Evolutionary conservation across 2,888 invertebrate species (phyloP).

Genomic region (Gymnoscelis rufifasciata): DNA sequence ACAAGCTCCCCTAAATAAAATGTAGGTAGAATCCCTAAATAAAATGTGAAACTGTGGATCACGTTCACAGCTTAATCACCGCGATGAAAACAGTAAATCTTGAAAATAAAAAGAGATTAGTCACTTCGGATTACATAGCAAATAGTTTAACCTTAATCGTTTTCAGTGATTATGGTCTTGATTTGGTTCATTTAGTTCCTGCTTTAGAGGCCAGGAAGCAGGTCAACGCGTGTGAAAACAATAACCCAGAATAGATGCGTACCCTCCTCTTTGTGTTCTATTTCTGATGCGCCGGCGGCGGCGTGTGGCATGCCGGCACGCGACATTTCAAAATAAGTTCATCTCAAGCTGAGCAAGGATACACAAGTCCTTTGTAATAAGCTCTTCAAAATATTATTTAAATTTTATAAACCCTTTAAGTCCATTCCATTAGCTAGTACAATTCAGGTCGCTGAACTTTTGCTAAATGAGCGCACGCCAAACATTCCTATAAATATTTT

Average conservation of each 20-base stretch:
- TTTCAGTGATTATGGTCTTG: not conserved
- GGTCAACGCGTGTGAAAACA: conserved; percentile 41
- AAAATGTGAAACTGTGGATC: too few relatives aligned
- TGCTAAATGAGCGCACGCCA: conserved; percentile 38
- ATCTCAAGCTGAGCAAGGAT: conserved; percentile 27
- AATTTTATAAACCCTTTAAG: not conserved
- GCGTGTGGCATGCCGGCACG: conserved; percentile 37
- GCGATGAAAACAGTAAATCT: too few relatives aligned
- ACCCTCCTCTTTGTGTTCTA: conserved; percentile 62
- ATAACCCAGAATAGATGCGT: conserved; percentile 54
- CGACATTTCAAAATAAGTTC: conserved; percentile 47
- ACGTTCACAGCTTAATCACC: too few relatives aligned
- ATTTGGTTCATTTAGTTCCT: not conserved
- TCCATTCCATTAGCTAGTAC: conserved; percentile 9
- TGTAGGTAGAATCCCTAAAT: too few relatives aligned
- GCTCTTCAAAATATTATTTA: not conserved
- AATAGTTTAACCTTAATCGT: too few relatives aligned
- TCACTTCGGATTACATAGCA: too few relatives aligned
- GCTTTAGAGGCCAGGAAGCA: conserved; percentile 27
- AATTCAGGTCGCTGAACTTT: conserved; percentile 48
- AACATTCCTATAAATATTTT: conserved; percentile 65
- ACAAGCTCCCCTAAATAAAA: too few relatives aligned
- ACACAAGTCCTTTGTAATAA: not conserved
- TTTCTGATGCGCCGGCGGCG: conserved; percentile 47
- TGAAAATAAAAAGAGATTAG: too few relatives aligned